Conservation (phyloP, 2,888 invertebrate genomes). For the Pycnomerus fuliginosus region DNA sequence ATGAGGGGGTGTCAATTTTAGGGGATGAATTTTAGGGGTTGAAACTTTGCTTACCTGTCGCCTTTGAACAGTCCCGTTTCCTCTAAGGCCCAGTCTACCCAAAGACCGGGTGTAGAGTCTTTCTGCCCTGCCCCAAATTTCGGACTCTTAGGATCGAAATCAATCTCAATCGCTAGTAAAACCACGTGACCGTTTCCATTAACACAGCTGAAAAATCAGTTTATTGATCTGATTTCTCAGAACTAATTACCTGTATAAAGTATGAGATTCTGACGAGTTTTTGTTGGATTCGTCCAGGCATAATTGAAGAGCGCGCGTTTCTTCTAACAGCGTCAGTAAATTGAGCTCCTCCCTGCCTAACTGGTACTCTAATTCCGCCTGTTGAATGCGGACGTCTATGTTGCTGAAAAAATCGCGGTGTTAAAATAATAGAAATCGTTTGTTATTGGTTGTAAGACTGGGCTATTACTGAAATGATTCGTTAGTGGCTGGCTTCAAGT, state of each 20-base stretch:
- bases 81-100: conserved; percentile 81
- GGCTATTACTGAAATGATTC: no score
- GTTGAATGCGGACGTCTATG: conserved; percentile 85
- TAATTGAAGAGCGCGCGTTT: conserved; percentile 75
- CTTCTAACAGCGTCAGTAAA: conserved; percentile 79
- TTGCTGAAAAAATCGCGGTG: conserved; percentile 66
- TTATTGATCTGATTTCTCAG: conserved; percentile 1
- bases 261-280: conserved; percentile 44
- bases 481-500: no score
- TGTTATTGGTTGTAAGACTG: no score
- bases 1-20: no score
- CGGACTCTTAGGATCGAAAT: conserved; percentile 68
- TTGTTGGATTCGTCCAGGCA: conserved; percentile 68
- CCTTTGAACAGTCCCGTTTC: conserved; percentile 73
- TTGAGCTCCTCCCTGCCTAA: conserved; percentile 86
- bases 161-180: conserved; percentile 69
- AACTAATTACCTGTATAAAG: conserved; percentile 50
- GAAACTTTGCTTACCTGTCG: conserved; percentile 62
- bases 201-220: conserved; percentile 22
- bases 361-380: conserved; percentile 87
- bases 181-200: conserved; percentile 37
- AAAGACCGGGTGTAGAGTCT: conserved; percentile 65
- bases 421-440: no score
- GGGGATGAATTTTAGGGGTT: no score
- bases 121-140: conserved; percentile 70